These are phyloP conservation scores for Brotogeris chrysoptera DNA, from an alignment of 2,797 vertebrate genomes.

Conservation along the genomic window DNA sequence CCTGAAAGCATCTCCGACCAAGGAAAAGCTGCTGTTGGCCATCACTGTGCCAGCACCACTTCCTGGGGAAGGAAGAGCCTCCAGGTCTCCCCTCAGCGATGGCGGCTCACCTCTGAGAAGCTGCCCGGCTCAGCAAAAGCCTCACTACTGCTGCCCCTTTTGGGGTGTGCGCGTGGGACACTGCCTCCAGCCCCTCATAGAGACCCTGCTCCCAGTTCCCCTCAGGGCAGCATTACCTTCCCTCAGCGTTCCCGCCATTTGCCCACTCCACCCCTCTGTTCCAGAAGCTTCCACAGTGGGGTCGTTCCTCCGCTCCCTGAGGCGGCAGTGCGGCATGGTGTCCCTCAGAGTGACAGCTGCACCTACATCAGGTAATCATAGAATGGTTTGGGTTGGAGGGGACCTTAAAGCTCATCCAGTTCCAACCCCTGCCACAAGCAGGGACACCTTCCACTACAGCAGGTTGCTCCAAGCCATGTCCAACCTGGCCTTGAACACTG, in stretches of 20 bases:
- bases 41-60: too few species aligned
- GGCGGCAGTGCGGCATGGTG: fast-evolving
- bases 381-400: not conserved
- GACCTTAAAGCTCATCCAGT: not conserved
- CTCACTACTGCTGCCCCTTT: fast-evolving
- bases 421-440: not conserved
- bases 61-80: not conserved
- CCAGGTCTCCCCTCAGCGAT: not conserved
- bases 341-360: not conserved
- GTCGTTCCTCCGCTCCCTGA: fast-evolving
- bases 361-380: not conserved
- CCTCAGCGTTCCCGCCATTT: not conserved
- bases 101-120: not conserved
- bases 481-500: not conserved
- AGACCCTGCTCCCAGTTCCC: not conserved
- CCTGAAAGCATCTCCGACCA: fast-evolving
- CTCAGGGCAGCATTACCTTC: too few species aligned
- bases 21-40: too few species aligned
- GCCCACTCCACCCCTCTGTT: fast-evolving
- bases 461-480: not conserved
- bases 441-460: not conserved
- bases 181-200: not conserved
- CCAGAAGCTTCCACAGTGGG: fast-evolving
- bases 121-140: not conserved
- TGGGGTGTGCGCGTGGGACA: fast-evolving